Base-by-base conservation (phyloP, 2,797 vertebrate genomes). In the Ptychadena robeensis region DNA sequence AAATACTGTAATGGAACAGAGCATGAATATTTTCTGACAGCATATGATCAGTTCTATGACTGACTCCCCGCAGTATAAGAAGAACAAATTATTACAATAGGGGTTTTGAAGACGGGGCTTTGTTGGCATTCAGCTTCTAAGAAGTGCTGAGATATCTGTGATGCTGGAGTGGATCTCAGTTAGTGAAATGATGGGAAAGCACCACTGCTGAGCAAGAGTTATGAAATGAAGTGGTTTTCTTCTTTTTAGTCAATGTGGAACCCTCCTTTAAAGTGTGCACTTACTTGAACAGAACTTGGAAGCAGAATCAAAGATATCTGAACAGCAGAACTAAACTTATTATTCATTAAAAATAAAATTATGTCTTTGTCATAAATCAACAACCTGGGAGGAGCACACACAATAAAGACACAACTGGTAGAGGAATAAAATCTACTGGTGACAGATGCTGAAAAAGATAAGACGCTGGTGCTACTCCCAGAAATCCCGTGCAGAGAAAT, bases 401-500 rank as follows among this genome's bases (percentile, higher is more conserved):
- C 25, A 61, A 61, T 28, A 27, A 61, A 61, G 28, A 28, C 25
- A 59, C 2, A 9, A 25, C 53, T 6, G 38, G 7, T 5, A 61
- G 27, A 61, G 3, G 59, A 61, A 53, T 1, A 48, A 59, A 27
- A 59, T n/a, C 1, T 27, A 12, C 22, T 53, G 1, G 22, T 15
- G 30, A n/a, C 38, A 63, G 28, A 31, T 73, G 48, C 32, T 14
- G 44, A 22, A 59, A 65, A 57, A 27, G 34, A 7, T 4, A 48
- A 30, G 65, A 18, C 76, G n/a, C 22, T 67, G 30, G 8, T 14
- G 14, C 15, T 67, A 25, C 22, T 53, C n/a, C 34, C 30, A 28
- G 25, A 27, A 78, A 78, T 53, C 11, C 28, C 31, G 28, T 40
- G 63, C 61, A 40, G 31, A 40, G 61, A 37, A 69, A 79, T 79